phyloP scores from a whole-genome alignment of 2,113 vertebrate species.

The Beaufortia kweichowensis region DNA sequence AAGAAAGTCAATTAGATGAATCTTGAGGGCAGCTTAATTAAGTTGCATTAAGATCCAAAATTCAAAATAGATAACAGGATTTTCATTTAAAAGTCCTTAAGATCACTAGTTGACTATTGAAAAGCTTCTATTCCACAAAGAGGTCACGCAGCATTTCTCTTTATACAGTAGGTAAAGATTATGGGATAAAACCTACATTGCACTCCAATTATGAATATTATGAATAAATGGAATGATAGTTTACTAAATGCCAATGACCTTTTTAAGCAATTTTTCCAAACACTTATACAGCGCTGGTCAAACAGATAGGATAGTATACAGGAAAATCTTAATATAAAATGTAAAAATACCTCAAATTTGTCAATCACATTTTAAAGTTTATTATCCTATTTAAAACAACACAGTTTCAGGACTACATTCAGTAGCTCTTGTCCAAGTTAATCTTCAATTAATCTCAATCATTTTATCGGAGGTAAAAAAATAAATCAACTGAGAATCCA shows the following conservation, averaged over 20 bases:
- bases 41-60: background rate
- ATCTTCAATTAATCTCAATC: too few relatives aligned
- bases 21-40: background rate
- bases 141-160: background rate
- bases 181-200: background rate
- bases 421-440: background rate
- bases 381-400: background rate
- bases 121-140: constrained; percentile 13
- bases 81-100: constrained; percentile 41
- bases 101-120: constrained; percentile 25
- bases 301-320: too few relatives aligned
- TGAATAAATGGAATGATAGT: background rate
- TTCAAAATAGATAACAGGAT: background rate
- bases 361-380: background rate
- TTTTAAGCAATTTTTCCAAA: too few relatives aligned
- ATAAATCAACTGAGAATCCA: constrained; percentile 11
- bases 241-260: too few relatives aligned
- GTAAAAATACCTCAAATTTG: too few relatives aligned
- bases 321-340: too few relatives aligned
- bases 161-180: background rate
- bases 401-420: background rate
- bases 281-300: too few relatives aligned
- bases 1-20: constrained; percentile 22
- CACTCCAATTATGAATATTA: background rate
- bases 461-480: background rate